These are phyloP conservation scores for Rugalucina vietnamica DNA, from an alignment of 2,888 invertebrate genomes.

Conservation along the genomic window DNA sequence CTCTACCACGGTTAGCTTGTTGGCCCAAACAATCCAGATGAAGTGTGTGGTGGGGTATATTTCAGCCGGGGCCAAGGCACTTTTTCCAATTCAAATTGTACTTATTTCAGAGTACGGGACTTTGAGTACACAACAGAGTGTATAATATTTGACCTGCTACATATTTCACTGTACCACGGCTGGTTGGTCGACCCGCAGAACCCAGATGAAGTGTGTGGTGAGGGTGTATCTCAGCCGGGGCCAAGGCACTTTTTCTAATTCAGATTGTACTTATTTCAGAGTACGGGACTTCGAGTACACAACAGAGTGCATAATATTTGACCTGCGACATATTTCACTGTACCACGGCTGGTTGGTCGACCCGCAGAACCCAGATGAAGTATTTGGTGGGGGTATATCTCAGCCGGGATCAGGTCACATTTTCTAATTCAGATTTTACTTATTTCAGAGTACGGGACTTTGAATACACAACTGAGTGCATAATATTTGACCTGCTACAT, in stretches of 20 bases:
- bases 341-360: conserved; percentile 87
- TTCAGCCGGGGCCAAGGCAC: no score
- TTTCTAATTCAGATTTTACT: no score
- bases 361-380: conserved; percentile 82
- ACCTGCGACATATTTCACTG: conserved; percentile 85
- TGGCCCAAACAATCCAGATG: no score
- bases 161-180: conserved; percentile 86
- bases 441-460: conserved; percentile 84
- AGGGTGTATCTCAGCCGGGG: no score
- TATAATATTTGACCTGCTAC: conserved; percentile 86
- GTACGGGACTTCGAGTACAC: conserved; percentile 86
- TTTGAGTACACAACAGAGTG: conserved; percentile 87
- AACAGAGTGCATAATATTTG: conserved; percentile 86
- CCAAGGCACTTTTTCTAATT: no score
- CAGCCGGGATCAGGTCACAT: no score
- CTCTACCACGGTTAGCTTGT: conserved; percentile 85
- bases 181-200: conserved; percentile 86
- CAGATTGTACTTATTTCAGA: conserved; percentile 79
- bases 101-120: conserved; percentile 83
- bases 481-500: conserved; percentile 86
- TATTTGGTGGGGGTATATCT: conserved; percentile 84
- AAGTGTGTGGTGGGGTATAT: no score
- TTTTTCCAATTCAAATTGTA: no score
- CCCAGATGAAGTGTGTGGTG: conserved; percentile 77
- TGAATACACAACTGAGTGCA: conserved; percentile 86